Percentiles rank a stretch among this genome's conserved stretches.
These are phyloP conservation scores for Melanotaenia boesemani DNA, from an alignment of 2,797 vertebrate genomes.

Conservation along the genomic window DNA sequence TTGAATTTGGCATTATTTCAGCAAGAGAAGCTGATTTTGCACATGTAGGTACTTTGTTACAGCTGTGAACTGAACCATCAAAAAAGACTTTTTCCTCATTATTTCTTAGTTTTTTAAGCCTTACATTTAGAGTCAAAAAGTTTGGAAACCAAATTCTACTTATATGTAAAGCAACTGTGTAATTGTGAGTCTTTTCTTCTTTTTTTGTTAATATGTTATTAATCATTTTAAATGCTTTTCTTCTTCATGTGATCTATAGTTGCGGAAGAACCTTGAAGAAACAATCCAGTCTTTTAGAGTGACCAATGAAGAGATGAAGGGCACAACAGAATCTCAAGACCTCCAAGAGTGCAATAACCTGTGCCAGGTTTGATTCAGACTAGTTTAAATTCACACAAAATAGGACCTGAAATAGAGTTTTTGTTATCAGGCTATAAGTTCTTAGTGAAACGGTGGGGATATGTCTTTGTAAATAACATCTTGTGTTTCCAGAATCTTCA, in stretches of 20 bases:
- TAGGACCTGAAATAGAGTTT: not conserved
- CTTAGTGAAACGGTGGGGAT: not conserved
- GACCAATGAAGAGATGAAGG: conserved; percentile 91
- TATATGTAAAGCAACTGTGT: too few species aligned
- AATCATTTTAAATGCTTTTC: not conserved
- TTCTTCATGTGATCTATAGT: conserved; percentile 68
- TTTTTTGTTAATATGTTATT: not conserved
- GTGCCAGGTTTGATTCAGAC: conserved; percentile 84
- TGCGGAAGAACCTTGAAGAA: conserved; percentile 89
- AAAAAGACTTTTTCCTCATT: too few species aligned
- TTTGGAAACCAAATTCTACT: too few species aligned
- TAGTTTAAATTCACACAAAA: not conserved
- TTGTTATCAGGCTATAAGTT: not conserved
- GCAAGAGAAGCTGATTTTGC: too few species aligned
- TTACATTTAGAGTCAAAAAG: too few species aligned
- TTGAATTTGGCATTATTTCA: too few species aligned
- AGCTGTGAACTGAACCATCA: too few species aligned
- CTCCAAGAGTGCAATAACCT: conserved; percentile 82
- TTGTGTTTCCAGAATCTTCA: conserved; percentile 83
- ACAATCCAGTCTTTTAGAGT: conserved; percentile 91
- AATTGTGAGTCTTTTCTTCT: too few species aligned
- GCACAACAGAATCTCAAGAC: conserved; percentile 71
- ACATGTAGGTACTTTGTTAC: too few species aligned
- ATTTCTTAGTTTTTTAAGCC: too few species aligned
- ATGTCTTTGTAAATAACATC: not conserved